Evolutionary conservation across 2,888 invertebrate genomes (phyloP), one percentile per base, ranked within the genome.

Genomic region (Rotaria magnacalcarata): DNA sequence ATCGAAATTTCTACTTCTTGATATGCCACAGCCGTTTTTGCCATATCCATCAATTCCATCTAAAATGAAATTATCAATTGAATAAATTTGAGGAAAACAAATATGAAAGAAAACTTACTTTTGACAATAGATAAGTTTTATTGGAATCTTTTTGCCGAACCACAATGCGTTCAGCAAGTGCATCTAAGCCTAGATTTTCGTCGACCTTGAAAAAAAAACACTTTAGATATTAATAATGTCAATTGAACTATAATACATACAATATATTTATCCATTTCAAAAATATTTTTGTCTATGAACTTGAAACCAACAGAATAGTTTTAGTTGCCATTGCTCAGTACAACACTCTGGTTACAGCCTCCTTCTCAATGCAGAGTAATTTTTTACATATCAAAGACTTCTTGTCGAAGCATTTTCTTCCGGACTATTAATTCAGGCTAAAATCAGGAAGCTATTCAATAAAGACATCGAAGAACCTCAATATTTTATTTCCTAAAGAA

Each of bases 11-110:
- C 10, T 47, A 80, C 75, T 47, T 80, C 75, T 47, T 80, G 41
- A 80, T 24, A 80, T 11, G 75, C 75, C 19, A 47, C 47, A 11
- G 47, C 47, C 5, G 47, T n/a, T 21, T 21, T 80, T 47, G 75
- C 34, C 47, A 80, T n/a, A 41, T 80, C 75, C 43, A 80, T 47
- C 41, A 80, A 24, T 47, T 80, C 75, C 43, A 80, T 80, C 75
- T 80, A 47, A 24, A 47, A 50, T 50, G 50, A 50, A 50, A 50
- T 50, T 50, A 11, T 50, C 14, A 11, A 11, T 50, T 50, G 14
- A 50, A 50, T 50, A 34, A 34, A 34, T 50, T 14, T 14, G 14
- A 11, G 50, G 50, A 50, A 50, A 50, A 50, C 50, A 11, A 50
- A 80, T 41, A 41, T 47, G 1, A 47, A 47, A 11, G 1, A 7